Evolutionary conservation across 2,797 vertebrate genomes (phyloP).

Genomic region (Ispidina picta): DNA sequence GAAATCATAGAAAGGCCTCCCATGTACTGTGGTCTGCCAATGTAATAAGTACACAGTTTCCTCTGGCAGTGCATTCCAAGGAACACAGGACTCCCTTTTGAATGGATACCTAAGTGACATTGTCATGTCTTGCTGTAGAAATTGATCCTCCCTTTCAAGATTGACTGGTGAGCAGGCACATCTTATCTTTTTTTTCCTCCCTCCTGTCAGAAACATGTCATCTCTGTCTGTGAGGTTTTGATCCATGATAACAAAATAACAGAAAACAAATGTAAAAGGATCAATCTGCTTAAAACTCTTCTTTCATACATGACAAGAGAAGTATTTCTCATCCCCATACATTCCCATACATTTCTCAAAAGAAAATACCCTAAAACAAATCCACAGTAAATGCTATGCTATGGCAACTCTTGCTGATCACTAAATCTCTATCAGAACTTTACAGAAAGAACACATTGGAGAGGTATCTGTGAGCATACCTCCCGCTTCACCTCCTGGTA

Average conservation of each 20-base stretch:
- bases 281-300: neutral
- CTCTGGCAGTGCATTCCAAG: neutral
- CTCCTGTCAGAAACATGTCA: neutral
- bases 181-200: neutral
- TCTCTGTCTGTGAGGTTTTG: neutral
- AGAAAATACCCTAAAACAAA: neutral
- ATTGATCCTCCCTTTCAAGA: neutral
- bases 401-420: neutral
- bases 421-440: neutral
- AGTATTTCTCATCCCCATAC: no score
- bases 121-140: neutral
- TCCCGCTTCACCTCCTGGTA: slow-evolving; percentile 77
- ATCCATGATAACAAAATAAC: neutral
- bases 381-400: neutral
- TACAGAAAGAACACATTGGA: neutral
- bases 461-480: slow-evolving; percentile 61
- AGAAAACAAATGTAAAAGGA: neutral
- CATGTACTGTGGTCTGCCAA: neutral
- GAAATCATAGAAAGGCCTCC: neutral
- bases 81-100: neutral
- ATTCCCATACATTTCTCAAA: neutral
- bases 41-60: neutral
- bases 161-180: neutral
- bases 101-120: neutral
- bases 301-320: neutral